Base-by-base conservation (phyloP, 23 tunicate species). In the Styela clava region DNA sequence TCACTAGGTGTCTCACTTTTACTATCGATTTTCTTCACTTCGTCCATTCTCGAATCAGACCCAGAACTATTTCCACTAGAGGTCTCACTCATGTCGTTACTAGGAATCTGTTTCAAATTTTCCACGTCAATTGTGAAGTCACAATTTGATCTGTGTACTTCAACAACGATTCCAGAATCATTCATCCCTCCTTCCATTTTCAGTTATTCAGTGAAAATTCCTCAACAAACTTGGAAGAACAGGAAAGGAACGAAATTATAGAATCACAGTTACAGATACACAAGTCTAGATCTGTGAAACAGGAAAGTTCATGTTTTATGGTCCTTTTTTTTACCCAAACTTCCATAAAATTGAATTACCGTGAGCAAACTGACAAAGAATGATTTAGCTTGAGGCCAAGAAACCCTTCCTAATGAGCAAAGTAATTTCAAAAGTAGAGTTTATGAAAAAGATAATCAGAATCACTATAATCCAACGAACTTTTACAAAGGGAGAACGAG, bases 111-210 rank as follows among this genome's bases (percentile, higher is more conserved):
- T 12, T 44, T 44, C 56, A 44, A 44, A 12, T 44, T 44, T 7
- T 44, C 71, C 19, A 67, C 16, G 31, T 67, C 71, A 25, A 67
- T 67, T 67, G 19, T 67, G 30, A 67, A 16, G 71, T 67, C 71
- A 25, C 31, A 27, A 24, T 29, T 16, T 18, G 16, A 16, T 22
- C 30, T 29, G 16, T 67, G 71, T 16, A 29, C 71, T 22, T 67
- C 71, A 27, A 29, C 31, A 22, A 67, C 71, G 16, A 67, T 67
- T 67, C 71, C 71, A 67, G 71, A 67, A 22, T 67, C 71, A 25
- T 67, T 67, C 71, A 67, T 67, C 22, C 30, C 31, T 25, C 30
- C 71, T 22, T 1, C 56, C 56, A 44, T 44, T 44, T n/a, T 44
- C 56, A 44, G 56, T 12, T 44, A 44, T 44, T 44, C 56, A 7